These are phyloP conservation scores for Nothobranchius furzeri DNA, from an alignment of 2,113 vertebrate genomes.

Conservation along the genomic window DNA sequence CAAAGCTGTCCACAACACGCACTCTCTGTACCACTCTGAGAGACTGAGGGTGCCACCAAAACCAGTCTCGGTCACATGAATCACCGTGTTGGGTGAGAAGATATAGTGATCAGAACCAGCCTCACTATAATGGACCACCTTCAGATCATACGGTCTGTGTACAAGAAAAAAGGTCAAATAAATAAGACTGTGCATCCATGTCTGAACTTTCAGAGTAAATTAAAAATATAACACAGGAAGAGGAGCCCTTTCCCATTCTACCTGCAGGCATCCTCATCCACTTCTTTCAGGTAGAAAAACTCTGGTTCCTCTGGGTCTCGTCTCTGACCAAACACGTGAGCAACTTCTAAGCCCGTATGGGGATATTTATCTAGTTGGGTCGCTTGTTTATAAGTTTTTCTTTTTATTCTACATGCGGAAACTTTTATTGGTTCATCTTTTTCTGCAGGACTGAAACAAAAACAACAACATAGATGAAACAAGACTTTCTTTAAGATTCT, in stretches of 20 bases:
- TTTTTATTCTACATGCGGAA: conserved; percentile 12
- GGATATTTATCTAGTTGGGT: conserved; percentile 19
- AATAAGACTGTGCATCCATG: not conserved
- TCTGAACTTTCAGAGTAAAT: not conserved
- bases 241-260: conserved; percentile 9
- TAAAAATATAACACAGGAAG: not conserved
- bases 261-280: conserved; percentile 52
- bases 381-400: conserved; percentile 5
- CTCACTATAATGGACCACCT: conserved; percentile 62
- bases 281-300: conserved; percentile 62
- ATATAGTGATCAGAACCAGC: conserved; percentile 81
- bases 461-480: not conserved
- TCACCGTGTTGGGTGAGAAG: conserved; percentile 78
- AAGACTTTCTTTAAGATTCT: not conserved
- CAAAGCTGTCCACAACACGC: conserved; percentile 77
- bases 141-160: conserved; percentile 82
- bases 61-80: conserved; percentile 76
- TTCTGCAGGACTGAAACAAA: conserved; percentile 46
- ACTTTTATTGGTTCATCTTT: conserved; percentile 15
- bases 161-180: not conserved
- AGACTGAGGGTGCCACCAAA: conserved; percentile 70
- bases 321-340: conserved; percentile 51
- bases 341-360: conserved; percentile 54
- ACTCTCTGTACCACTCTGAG: conserved; percentile 79
- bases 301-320: conserved; percentile 26